Conservation (phyloP, 53 echinoderm and acorn worm species). For the Temnopleurus reevesii region DNA sequence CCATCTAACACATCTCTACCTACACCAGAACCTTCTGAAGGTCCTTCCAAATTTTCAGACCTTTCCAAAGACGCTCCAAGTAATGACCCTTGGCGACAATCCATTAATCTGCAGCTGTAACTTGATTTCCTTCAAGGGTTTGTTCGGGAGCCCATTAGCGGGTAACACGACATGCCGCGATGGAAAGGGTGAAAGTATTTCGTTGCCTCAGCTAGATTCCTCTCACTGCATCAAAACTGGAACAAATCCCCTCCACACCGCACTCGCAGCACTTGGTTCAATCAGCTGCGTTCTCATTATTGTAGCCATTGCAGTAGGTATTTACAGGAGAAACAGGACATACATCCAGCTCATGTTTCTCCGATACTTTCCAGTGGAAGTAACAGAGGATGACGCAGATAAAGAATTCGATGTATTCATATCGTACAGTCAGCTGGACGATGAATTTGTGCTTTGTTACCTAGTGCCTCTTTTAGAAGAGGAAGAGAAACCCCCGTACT, state of each 20-base stretch:
- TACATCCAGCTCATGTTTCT: background rate
- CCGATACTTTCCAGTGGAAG: background rate
- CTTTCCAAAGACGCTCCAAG: background rate
- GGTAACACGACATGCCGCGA: background rate
- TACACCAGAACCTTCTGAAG: background rate
- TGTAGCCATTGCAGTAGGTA: background rate
- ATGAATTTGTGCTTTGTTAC: slow-evolving; percentile 18
- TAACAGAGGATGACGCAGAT: background rate
- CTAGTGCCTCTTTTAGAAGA: slow-evolving; percentile 25
- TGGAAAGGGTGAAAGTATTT: background rate
- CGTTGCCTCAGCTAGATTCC: background rate
- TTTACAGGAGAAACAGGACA: background rate
- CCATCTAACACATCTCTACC: background rate
- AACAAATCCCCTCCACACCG: background rate
- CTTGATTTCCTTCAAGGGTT: slow-evolving; percentile 20
- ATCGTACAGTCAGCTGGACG: slow-evolving; percentile 45
- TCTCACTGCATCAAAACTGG: background rate
- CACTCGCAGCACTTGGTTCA: background rate
- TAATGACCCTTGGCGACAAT: background rate
- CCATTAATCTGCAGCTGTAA: slow-evolving; percentile 3
- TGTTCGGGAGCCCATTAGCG: background rate
- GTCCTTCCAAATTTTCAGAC: background rate
- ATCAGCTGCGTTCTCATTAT: background rate
- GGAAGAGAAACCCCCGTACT: background rate
- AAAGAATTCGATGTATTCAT: slow-evolving; percentile 51